Evolutionary conservation across 2,888 invertebrate genomes (phyloP), one percentile per base, ranked within the genome.

Genomic region (Polia nebulosa): DNA sequence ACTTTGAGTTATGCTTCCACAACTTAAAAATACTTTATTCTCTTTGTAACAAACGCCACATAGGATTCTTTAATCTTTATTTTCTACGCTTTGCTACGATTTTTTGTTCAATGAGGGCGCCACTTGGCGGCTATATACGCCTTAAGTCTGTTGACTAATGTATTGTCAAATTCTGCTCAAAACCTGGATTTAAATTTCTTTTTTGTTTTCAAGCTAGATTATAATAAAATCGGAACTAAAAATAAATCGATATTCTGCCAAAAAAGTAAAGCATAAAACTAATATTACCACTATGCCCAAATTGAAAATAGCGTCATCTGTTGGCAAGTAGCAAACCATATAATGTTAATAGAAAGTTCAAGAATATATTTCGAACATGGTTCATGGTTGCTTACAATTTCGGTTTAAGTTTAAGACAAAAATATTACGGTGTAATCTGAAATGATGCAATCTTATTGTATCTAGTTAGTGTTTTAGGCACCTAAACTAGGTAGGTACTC

Each of bases 291-390:
- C 22, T 53, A 17, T 49, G 57, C 13, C 29, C 4, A n/a, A 45
- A 22, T 47, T 41, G 3, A 29, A 1, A 58, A 53, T 13, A 80
- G 73, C 52, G 89, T 65, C 89, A 91, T 90, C 92, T 92, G 64
- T 73, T 69, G 76, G 15, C 27, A n/a, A 82, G 41, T 83, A 81
- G 84, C 3, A 7, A 78, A 85, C 71, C 1, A 57, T 53, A 32
- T 15, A n/a, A 25, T n/a, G 0, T n/a, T 44, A 47, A 32, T 53
- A 61, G 64, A 76, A 78, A 22, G 36, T 78, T 78, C 78, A 63
- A 36, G 61, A 39, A 0, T 7, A n/a, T n/a, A n/a, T n/a, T n/a
- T n/a, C n/a, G n/a, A n/a, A n/a, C n/a, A n/a, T n/a, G n/a, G n/a
- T n/a, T n/a, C n/a, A 39, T 22, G 25, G 20, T n/a, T 32, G n/a